Base-by-base conservation (phyloP, 2,888 invertebrate species). In the Myopa tessellatipennis region DNA sequence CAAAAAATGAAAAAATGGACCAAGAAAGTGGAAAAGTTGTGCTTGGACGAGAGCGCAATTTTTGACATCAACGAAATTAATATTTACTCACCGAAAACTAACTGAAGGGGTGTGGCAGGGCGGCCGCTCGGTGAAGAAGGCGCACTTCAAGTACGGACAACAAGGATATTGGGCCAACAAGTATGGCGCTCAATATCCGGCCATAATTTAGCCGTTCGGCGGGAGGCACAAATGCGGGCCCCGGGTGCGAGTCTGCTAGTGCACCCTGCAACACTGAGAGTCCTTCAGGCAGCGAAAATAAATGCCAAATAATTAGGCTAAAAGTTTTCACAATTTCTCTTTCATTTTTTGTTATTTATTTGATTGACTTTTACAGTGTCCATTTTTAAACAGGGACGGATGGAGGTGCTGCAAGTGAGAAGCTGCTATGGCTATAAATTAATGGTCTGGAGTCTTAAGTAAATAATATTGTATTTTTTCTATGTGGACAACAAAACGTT, bases 401-500 rank as follows among this genome's bases (percentile, higher is more conserved):
- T 1, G 26, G 79, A 52, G 72, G 78, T 40, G 74, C 82, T 5
- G 88, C 86, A 14, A 88, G 88, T 79, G 87, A 77, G 68, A 88
- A 87, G 63, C 85, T 86, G 72, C 81, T 83, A n/a, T 82, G 82
- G 40, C 1, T 1, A 45, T 45, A 8, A 45, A 45, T 45, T 45
- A 3, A 6, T 1, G 10, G 45, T 45, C 45, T 10, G 10, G 3
- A 45, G 45, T 45, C 45, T 45, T 45, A 10, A 45, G 10, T 45
- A 45, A 45, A 3, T 10, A 45, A 45, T 8, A 10, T 45, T 45
- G 6, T 8, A 45, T 1, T 45, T 2, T 45, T 45, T 45, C 10
- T 10, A 4, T 45, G 45, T 45, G 45, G 45, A 45, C 10, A 8
- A 10, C 45, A 45, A 45, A 45, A 2, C 6, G 45, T 45, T 10